These are phyloP conservation scores for Azorinus chamasolen DNA, from an alignment of 2,888 invertebrate species.

Conservation along the genomic window DNA sequence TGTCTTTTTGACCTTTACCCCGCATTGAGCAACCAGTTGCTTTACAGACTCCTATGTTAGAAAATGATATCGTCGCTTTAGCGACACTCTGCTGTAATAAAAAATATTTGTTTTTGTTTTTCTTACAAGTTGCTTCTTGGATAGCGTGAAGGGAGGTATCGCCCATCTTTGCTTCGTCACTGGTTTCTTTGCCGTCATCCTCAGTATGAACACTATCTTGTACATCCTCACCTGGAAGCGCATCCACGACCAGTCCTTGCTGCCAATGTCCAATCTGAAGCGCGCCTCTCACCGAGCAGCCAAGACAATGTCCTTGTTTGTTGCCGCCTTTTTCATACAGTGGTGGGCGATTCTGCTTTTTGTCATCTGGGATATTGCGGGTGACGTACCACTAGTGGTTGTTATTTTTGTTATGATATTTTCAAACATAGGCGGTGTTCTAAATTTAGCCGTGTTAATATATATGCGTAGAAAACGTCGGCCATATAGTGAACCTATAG, in stretches of 20 bases:
- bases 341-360: slow-evolving; percentile 66
- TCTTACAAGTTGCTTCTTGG: slow-evolving; percentile 64
- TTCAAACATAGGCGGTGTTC: slow-evolving; percentile 63
- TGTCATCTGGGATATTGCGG: slow-evolving; percentile 46
- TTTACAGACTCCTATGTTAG: too few relatives aligned
- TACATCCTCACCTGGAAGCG: slow-evolving; percentile 65
- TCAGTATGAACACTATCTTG: slow-evolving; percentile 57
- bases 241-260: slow-evolving; percentile 47
- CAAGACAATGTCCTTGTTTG: slow-evolving; percentile 64
- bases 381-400: slow-evolving; percentile 52
- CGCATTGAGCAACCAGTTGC: too few relatives aligned
- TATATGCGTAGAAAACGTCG: slow-evolving; percentile 44
- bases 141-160: slow-evolving; percentile 57
- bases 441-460: slow-evolving; percentile 56
- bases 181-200: slow-evolving; percentile 47
- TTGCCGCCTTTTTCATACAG: slow-evolving; percentile 63
- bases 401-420: slow-evolving; percentile 63
- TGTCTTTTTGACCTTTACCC: too few relatives aligned
- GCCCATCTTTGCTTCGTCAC: slow-evolving; percentile 64
- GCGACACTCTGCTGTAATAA: too few relatives aligned
- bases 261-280: slow-evolving; percentile 25
- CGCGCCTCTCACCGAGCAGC: slow-evolving; percentile 61
- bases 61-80: too few relatives aligned
- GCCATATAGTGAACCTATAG: slow-evolving; percentile 32
- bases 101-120: too few relatives aligned